Evolutionary conservation across 2,113 vertebrate species (phyloP).

Genomic region (Paradoxurus hermaphroditus): DNA sequence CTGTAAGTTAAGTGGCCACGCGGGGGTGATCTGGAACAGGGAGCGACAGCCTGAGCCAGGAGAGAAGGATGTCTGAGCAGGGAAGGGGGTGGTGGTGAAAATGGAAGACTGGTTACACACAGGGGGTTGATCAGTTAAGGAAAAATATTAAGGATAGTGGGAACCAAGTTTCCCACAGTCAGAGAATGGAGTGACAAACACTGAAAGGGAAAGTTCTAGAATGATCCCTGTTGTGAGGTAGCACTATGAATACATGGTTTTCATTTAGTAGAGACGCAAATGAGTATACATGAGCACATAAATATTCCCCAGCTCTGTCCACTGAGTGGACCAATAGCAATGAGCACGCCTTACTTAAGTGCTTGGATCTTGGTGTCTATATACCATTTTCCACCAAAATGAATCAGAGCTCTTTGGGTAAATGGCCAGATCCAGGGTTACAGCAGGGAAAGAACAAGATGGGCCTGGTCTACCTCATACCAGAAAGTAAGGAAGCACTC

Average conservation of each 20-base stretch:
- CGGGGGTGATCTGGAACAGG: not conserved
- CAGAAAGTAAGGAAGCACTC: not conserved
- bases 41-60: not conserved
- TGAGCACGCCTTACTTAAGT: not conserved
- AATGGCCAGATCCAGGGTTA: not conserved
- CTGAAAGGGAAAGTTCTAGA: not conserved
- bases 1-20: not conserved
- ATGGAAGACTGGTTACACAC: not conserved
- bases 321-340: not conserved
- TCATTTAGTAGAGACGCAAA: not conserved
- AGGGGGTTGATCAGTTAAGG: not conserved
- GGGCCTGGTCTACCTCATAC: not conserved
- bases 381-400: not conserved
- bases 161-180: not conserved
- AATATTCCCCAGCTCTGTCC: not conserved
- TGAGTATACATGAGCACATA: not conserved
- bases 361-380: not conserved
- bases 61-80: not conserved
- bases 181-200: not conserved
- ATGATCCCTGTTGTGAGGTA: not conserved
- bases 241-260: not conserved
- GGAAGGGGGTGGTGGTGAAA: not conserved
- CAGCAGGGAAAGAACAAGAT: not conserved
- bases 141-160: not conserved
- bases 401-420: not conserved